Base-by-base conservation (phyloP, 1,140 invertebrate species). In the Daktulosphaira vitifoliae region DNA sequence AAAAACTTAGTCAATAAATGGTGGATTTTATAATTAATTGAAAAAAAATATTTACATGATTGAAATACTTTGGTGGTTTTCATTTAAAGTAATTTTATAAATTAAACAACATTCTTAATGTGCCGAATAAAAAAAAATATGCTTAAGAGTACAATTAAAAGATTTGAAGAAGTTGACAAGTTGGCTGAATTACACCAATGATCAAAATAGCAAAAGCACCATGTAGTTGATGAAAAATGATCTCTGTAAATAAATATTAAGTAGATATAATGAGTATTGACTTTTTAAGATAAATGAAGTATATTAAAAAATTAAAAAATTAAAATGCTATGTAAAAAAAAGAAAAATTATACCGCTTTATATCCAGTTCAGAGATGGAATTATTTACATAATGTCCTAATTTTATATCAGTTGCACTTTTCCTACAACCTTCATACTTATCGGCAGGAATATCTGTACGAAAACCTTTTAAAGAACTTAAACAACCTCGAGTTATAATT, bases 161-260 rank as follows among this genome's bases (percentile, higher is more conserved):
- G 23, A 39, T 65, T 52, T 7, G 69, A 59, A 46, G 66, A 56
- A 49, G 65, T 64, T 20, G 69, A 46, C 15, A 59, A 25, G 15
- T 68, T 54, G 2, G 69, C 71, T 42, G 75, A 73, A 72, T 95
- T 95, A 75, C 92, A 95, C 70, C 90, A 81, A 71, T 94, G 84
- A 73, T 93, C 90, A 67, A 93, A 86, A 71, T 90, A 90, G 73
- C 92, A 95, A 71, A 94, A 92, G 73, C 92, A 94, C 81, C 86
- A 95, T 16, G 83, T 87, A 18, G 87, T 87, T 69, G 89, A 81
- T 70, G 89, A 87, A 72, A 86, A 94, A 76, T 88, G 84, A 71
- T 89, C 79, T 68, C 90, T 87, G 76, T 54, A 83, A 81, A 71
- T 71, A 69, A 72, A n/a, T n/a, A n/a, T n/a, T n/a, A n/a, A n/a